phyloP scores from a whole-genome alignment of 2,113 vertebrate genomes.

The Dipodomys ordii region DNA sequence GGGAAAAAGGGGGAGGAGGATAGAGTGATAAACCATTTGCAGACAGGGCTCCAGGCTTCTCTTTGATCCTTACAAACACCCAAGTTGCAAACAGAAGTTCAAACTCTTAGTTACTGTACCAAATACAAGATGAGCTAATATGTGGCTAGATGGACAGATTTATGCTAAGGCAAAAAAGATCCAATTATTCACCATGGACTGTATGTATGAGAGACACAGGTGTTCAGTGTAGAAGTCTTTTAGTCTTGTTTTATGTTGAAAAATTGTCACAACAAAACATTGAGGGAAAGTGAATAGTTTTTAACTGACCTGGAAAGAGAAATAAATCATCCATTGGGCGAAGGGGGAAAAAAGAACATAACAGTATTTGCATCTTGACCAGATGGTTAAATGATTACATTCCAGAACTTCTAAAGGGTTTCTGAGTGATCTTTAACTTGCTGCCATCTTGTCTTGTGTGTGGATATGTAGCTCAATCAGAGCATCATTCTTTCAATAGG shows the following conservation, averaged over 20 bases:
- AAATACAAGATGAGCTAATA: neutral
- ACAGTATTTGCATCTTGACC: neutral
- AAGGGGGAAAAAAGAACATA: neutral
- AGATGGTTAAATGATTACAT: neutral
- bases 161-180: neutral
- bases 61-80: neutral
- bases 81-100: neutral
- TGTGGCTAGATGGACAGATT: neutral
- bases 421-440: constrained; percentile 37
- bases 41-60: neutral
- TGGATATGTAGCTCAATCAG: constrained; percentile 44
- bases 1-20: neutral
- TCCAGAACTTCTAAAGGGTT: constrained; percentile 10
- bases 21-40: neutral
- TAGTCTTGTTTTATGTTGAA: neutral
- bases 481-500: neutral
- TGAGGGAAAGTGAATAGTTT: neutral
- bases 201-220: neutral
- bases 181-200: neutral
- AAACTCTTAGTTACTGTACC: neutral
- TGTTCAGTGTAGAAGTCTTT: neutral
- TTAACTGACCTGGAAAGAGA: constrained; percentile 20
- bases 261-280: constrained; percentile 19
- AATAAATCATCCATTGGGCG: constrained; percentile 15
- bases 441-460: neutral